Evolutionary conservation across 2,888 invertebrate species (phyloP), one percentile per base, ranked within the genome.

Genomic region (Zootermopsis nevadensis): DNA sequence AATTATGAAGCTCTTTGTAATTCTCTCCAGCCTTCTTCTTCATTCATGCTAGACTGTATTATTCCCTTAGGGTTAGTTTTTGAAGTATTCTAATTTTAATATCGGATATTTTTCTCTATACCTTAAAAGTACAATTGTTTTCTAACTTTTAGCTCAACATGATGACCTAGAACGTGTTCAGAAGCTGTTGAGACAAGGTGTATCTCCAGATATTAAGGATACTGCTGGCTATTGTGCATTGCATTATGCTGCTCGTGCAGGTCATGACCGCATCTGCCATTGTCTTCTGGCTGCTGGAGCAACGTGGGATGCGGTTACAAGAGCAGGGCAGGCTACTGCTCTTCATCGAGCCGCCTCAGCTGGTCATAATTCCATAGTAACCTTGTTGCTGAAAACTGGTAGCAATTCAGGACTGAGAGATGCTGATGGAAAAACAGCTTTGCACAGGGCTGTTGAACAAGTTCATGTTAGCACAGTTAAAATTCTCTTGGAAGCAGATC

Each of bases 191-290:
- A 90, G 87, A 80, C 90, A 89, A 85, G 93, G 92, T 84, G 91
- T 91, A 55, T 89, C 92, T 86, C 92, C 93, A 0, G 93, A 95
- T 89, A 88, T 89, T 24, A 90, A 91, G 81, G 97, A 97, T 89
- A 92, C 93, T 85, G 93, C 94, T 83, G 97, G 97, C 60, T 98
- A 97, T 88, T 95, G 95, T 33, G 95, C 97, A 15, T 90, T 98
- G 86, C 98, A 98, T 89, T 98, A 98, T 91, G 97, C 97, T 8
- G 94, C 96, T 77, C 92, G 98, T 76, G 94, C 93, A 90, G 97
- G 97, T 19, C 93, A 95, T 88, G 87, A 91, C 24, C 90, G 93
- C 77, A 92, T 95, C 82, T 97, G 97, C 88, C 91, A 92, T 86
- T 88, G 93, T 80, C 90, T 98, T 80, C 87, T 98, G 74, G 88